Evolutionary conservation across 2,113 vertebrate species (phyloP).

Genomic region (Addax nasomaculatus): DNA sequence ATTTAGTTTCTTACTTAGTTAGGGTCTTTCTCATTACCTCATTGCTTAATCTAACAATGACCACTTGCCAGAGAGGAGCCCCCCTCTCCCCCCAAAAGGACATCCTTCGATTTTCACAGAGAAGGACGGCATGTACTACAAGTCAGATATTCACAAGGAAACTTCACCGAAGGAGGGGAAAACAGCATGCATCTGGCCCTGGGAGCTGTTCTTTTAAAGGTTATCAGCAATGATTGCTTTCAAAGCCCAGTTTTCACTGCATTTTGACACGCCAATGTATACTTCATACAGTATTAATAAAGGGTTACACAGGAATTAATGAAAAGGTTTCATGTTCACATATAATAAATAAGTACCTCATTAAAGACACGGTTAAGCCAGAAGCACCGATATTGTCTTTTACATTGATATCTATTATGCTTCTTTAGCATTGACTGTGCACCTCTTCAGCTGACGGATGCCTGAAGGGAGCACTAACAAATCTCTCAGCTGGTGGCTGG

Average conservation of each 20-base stretch:
- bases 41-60: slow-evolving; percentile 74
- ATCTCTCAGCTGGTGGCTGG: slow-evolving; percentile 89
- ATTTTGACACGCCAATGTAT: slow-evolving; percentile 60
- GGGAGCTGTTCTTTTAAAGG: slow-evolving; percentile 71
- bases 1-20: slow-evolving; percentile 60
- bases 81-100: slow-evolving; percentile 43
- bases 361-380: slow-evolving; percentile 78
- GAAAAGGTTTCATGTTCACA: slow-evolving; percentile 74
- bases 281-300: slow-evolving; percentile 75
- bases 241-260: slow-evolving; percentile 66
- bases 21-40: slow-evolving; percentile 73
- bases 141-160: slow-evolving; percentile 67
- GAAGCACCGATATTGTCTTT: slow-evolving; percentile 77
- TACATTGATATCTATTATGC: slow-evolving; percentile 83
- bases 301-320: slow-evolving; percentile 73
- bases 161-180: slow-evolving; percentile 68
- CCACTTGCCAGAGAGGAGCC: slow-evolving; percentile 63
- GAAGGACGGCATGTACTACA: slow-evolving; percentile 71
- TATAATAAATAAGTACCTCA: slow-evolving; percentile 80
- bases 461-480: slow-evolving; percentile 84
- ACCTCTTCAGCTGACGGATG: slow-evolving; percentile 84
- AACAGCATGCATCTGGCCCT: slow-evolving; percentile 65
- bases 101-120: slow-evolving; percentile 71
- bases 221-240: slow-evolving; percentile 68
- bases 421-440: slow-evolving; percentile 82